Base-by-base conservation (phyloP, 2,888 invertebrate genomes). In the Pycnomerus fuliginosus region DNA sequence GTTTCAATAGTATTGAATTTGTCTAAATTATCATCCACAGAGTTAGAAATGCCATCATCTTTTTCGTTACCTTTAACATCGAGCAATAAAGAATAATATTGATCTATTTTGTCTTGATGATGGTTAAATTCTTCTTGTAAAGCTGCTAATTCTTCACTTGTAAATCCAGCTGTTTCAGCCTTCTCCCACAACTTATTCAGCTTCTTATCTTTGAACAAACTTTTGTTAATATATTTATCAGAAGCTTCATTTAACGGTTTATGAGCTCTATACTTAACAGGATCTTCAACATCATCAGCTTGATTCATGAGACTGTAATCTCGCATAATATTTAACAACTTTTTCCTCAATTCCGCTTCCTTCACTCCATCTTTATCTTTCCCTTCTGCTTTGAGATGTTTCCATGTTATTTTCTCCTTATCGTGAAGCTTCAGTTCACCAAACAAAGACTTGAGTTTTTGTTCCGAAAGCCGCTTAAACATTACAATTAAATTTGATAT, bases 351-450 rank as follows among this genome's bases (percentile, higher is more conserved):
- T 57, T 84, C 83, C 1, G 90, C 87, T 68, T 90, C 93, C 64
- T 85, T 85, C 3, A 89, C 64, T 0, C 94, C 94, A 61, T 91
- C 90, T 57, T 89, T 88, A 68, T 96, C 95, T 50, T 85, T 80
- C 13, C 89, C 89, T 56, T 93, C 90, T 28, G 84, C 78, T 64
- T 85, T 88, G 2, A 87, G 69, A 62, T 87, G 84, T 69, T 96
- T 96, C 69, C 83, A 82, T 1, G 84, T 81, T 20, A 93, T 76
- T 74, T 96, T 94, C 69, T 92, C 89, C 74, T 94, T 94, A 64
- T 96, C 95, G 49, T 95, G 95, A 27, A 93, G 80, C 75, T 89
- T 90, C 3, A 96, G 73, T 63, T 95, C 95, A 65, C 88, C 87
- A 65, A 87, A 91, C 12, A 96, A 68, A 0, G 90, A 90, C 62